These are phyloP conservation scores for Stichopus chloronotus DNA, from an alignment of 35 echinoderm and acorn worm genomes.

Conservation along the genomic window DNA sequence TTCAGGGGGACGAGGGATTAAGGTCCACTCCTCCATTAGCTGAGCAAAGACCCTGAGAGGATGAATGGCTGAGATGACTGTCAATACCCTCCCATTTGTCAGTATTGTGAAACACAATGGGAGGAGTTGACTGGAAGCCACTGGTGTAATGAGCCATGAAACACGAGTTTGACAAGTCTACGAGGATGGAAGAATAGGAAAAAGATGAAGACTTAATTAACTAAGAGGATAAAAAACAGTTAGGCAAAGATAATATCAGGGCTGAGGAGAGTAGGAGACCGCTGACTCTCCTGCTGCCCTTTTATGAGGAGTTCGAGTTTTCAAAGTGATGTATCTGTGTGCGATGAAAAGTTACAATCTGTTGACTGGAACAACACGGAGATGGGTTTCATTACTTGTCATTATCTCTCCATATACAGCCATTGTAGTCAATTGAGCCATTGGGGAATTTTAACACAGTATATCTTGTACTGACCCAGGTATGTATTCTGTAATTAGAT, in stretches of 20 bases:
- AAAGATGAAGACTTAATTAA: neutral
- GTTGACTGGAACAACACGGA: too few relatives aligned
- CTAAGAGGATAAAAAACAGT: constrained; percentile 14
- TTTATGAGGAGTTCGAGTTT: too few relatives aligned
- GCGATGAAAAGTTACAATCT: too few relatives aligned
- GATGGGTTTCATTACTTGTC: too few relatives aligned
- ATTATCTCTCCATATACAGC: too few relatives aligned
- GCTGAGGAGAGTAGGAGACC: constrained; percentile 1
- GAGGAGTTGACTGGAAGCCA: constrained; percentile 47
- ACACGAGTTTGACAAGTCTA: constrained; percentile 44
- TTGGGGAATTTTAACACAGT: too few relatives aligned
- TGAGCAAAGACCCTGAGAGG: constrained; percentile 25
- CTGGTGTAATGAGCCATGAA: constrained; percentile 41
- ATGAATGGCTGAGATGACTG: constrained; percentile 6
- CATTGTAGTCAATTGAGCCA: too few relatives aligned
- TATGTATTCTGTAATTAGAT: too few relatives aligned
- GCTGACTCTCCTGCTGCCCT: too few relatives aligned
- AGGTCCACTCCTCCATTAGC: constrained; percentile 30
- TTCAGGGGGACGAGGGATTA: neutral
- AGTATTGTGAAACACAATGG: constrained; percentile 36
- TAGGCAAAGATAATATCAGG: constrained; percentile 20
- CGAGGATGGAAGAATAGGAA: constrained; percentile 3
- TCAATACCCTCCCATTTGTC: constrained; percentile 46
- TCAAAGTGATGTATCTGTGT: too few relatives aligned
- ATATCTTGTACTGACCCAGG: too few relatives aligned